A percentile compares a stretch with the other conserved stretches of the same genome.
Evolutionary conservation across 2,113 vertebrate genomes (phyloP).

Genomic region (Camelus bactrianus): DNA sequence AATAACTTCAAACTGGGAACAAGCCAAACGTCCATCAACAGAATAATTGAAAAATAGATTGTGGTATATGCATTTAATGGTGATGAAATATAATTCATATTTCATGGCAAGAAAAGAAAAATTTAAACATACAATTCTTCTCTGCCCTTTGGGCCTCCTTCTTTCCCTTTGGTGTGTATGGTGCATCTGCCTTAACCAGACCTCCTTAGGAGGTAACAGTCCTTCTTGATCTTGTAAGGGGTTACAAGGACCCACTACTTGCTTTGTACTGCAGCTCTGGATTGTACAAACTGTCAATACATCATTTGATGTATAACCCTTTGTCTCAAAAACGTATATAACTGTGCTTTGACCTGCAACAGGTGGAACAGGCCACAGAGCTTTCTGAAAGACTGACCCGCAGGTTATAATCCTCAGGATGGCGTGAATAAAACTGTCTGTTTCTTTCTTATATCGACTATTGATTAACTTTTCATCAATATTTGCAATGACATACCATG

Average conservation of each 20-base stretch:
- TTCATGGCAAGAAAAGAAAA: background rate
- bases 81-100: background rate
- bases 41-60: background rate
- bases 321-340: background rate
- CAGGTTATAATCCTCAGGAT: background rate
- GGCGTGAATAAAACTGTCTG: background rate
- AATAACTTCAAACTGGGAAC: background rate
- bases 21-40: background rate
- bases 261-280: background rate
- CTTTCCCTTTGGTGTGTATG: background rate
- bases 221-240: background rate
- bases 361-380: background rate
- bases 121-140: background rate
- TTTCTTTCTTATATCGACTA: background rate
- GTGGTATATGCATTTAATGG: background rate
- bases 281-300: background rate
- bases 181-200: background rate
- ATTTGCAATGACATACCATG: background rate
- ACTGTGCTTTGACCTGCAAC: background rate
- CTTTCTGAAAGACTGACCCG: background rate
- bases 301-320: background rate
- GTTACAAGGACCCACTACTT: background rate
- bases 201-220: background rate
- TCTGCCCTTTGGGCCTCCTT: background rate
- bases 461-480: background rate